Percentiles rank a stretch among this genome's conserved stretches.
Conservation (phyloP, 2,113 vertebrate genomes). For the Phyllopteryx taeniolatus region DNA sequence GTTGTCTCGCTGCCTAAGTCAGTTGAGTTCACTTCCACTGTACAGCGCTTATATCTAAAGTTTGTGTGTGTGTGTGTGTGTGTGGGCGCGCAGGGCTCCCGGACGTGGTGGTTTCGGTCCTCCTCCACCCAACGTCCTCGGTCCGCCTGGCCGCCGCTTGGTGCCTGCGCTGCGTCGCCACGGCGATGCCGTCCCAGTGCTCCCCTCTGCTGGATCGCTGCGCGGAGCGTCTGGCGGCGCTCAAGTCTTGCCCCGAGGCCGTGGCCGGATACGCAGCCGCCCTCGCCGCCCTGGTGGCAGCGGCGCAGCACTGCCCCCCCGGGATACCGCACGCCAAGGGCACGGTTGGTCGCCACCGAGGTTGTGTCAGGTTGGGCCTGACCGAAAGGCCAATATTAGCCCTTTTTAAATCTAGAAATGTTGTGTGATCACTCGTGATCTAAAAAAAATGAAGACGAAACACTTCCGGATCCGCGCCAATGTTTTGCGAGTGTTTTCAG, state of each 20-base stretch:
- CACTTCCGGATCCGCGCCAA: no score
- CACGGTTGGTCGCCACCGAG: conserved; percentile 71
- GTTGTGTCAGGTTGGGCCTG: not conserved
- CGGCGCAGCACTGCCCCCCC: conserved; percentile 82
- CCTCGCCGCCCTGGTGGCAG: conserved; percentile 85
- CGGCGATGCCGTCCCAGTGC: conserved; percentile 79
- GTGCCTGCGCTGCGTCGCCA: conserved; percentile 84
- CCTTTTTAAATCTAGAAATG: no score
- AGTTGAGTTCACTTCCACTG: no score
- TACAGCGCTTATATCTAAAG: no score
- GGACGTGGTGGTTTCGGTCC: conserved; percentile 81
- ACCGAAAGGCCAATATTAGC: no score
- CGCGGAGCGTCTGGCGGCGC: conserved; percentile 74
- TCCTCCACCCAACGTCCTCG: conserved; percentile 78
- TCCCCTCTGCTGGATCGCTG: conserved; percentile 84
- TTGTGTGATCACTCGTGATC: no score
- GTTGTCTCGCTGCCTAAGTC: no score
- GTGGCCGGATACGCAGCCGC: conserved; percentile 87
- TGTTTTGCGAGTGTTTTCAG: no score
- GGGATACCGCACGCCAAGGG: conserved; percentile 90
- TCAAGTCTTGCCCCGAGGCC: conserved; percentile 86
- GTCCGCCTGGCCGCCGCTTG: conserved; percentile 85
- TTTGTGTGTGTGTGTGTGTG: not conserved
- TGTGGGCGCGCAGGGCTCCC: conserved; percentile 74
- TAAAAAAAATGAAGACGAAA: no score